phyloP scores from a whole-genome alignment of 2,888 invertebrate genomes.

The Petrolisthes manimaculis region DNA sequence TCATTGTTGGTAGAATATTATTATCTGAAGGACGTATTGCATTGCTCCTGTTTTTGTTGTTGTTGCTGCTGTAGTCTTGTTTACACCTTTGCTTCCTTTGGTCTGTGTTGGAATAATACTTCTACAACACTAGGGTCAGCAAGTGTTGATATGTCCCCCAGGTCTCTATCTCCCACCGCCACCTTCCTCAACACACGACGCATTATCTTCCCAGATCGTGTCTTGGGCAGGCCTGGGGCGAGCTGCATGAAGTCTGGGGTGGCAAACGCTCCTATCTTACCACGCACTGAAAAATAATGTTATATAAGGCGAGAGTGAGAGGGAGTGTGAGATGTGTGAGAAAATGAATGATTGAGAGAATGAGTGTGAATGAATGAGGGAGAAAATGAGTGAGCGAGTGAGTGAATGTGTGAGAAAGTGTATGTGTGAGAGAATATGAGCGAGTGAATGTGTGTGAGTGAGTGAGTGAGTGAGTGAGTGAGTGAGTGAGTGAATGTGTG shows the following conservation, averaged over 20 bases:
- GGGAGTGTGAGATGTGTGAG: too few species aligned
- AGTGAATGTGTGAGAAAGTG: not conserved
- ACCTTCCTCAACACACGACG: slow-evolving; percentile 93
- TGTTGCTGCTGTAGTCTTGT: not conserved
- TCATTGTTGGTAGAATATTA: too few species aligned
- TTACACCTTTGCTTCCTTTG: slow-evolving; percentile 46
- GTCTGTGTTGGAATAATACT: slow-evolving; percentile 78
- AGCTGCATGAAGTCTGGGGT: slow-evolving; percentile 94
- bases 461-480: not conserved
- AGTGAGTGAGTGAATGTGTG: not conserved
- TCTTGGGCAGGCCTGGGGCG: slow-evolving; percentile 95
- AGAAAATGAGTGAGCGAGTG: not conserved
- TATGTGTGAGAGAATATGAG: too few species aligned
- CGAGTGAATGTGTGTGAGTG: not conserved
- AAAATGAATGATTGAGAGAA: not conserved
- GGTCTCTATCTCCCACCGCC: slow-evolving; percentile 86
- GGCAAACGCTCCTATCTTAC: slow-evolving; percentile 95
- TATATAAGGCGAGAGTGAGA: too few species aligned
- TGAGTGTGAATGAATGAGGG: not conserved
- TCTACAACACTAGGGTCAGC: slow-evolving; percentile 93
- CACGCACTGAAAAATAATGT: slow-evolving; percentile 77
- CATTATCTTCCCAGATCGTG: slow-evolving; percentile 98
- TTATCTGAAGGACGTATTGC: not conserved
- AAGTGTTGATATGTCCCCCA: slow-evolving; percentile 94
- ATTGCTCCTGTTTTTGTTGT: not conserved